A percentile compares a stretch with the other conserved stretches of the same genome.
Evolutionary conservation across 2,888 invertebrate genomes (phyloP).

Genomic region (Tinea pellionella): DNA sequence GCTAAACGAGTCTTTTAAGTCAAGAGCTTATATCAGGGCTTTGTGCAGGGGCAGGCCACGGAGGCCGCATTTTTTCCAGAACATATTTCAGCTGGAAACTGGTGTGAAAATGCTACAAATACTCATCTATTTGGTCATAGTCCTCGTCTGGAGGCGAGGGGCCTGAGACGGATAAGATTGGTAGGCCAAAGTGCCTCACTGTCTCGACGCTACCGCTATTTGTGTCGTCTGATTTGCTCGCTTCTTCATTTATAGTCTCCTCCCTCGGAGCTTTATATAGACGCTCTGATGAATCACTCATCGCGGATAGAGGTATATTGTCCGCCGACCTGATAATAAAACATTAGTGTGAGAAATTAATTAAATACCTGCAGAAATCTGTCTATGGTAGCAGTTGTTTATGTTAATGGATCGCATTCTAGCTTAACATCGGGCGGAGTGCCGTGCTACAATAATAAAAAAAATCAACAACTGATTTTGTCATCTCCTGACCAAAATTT

Average conservation of each 20-base stretch:
- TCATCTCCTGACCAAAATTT: no score
- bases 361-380: no score
- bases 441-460: no score
- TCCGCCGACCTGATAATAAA: slow-evolving; percentile 49
- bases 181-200: slow-evolving; percentile 76
- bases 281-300: slow-evolving; percentile 63
- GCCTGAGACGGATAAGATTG: slow-evolving; percentile 83
- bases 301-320: slow-evolving; percentile 58
- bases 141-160: slow-evolving; percentile 83
- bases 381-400: no score
- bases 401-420: no score
- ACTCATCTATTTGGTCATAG: slow-evolving; percentile 71
- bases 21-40: slow-evolving; percentile 31
- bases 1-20: not conserved
- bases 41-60: slow-evolving; percentile 55
- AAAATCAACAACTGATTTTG: no score
- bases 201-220: slow-evolving; percentile 61
- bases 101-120: slow-evolving; percentile 71
- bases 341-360: not conserved
- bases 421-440: no score
- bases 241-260: slow-evolving; percentile 60
- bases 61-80: slow-evolving; percentile 58
- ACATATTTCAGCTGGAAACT: slow-evolving; percentile 64
- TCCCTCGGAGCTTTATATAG: slow-evolving; percentile 53
- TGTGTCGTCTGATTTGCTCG: slow-evolving; percentile 51